Conservation (phyloP, 2,888 invertebrate genomes). For the Tetragonisca angustula region DNA sequence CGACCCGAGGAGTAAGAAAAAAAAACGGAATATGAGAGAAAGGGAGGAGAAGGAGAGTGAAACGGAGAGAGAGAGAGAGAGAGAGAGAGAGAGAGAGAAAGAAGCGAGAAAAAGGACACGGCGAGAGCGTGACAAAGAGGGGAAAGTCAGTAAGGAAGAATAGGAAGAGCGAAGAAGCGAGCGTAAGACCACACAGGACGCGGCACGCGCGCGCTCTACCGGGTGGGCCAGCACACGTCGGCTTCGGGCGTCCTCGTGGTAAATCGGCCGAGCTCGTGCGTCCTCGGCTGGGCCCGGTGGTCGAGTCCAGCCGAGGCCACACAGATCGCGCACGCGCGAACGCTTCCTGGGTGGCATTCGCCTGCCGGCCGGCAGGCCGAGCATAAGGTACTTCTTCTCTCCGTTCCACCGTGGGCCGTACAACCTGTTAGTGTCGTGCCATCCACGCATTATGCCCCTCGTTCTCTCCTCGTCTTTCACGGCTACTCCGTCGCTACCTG, state of each 20-base stretch:
- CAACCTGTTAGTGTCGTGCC: slow-evolving; percentile 83
- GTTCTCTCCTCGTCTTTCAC: slow-evolving; percentile 75
- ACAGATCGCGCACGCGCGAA: slow-evolving; percentile 83
- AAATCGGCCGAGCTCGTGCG: slow-evolving; percentile 75
- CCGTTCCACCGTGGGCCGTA: slow-evolving; percentile 73
- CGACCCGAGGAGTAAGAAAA: slow-evolving; percentile 36
- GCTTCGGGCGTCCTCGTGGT: slow-evolving; percentile 77
- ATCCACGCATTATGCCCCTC: slow-evolving; percentile 80
- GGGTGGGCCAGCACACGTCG: slow-evolving; percentile 83
- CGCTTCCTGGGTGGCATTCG: slow-evolving; percentile 83
- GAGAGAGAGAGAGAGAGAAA: slow-evolving; percentile 19
- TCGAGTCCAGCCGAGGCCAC: slow-evolving; percentile 77
- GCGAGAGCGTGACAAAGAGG: slow-evolving; percentile 40
- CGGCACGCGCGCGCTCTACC: slow-evolving; percentile 90
- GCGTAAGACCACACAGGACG: slow-evolving; percentile 89
- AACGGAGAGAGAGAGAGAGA: slow-evolving; percentile 32
- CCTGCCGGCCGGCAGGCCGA: slow-evolving; percentile 78
- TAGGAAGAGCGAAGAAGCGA: slow-evolving; percentile 53
- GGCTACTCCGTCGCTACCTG: slow-evolving; percentile 63
- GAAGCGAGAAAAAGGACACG: slow-evolving; percentile 21
- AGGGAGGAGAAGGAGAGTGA: slow-evolving; percentile 18
- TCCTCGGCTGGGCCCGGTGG: slow-evolving; percentile 77
- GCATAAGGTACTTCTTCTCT: slow-evolving; percentile 71
- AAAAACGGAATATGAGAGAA: slow-evolving; percentile 15
- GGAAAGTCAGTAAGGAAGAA: slow-evolving; percentile 51